Evolutionary conservation across 2,113 vertebrate species (phyloP).

Genomic region (Mungos mungo): DNA sequence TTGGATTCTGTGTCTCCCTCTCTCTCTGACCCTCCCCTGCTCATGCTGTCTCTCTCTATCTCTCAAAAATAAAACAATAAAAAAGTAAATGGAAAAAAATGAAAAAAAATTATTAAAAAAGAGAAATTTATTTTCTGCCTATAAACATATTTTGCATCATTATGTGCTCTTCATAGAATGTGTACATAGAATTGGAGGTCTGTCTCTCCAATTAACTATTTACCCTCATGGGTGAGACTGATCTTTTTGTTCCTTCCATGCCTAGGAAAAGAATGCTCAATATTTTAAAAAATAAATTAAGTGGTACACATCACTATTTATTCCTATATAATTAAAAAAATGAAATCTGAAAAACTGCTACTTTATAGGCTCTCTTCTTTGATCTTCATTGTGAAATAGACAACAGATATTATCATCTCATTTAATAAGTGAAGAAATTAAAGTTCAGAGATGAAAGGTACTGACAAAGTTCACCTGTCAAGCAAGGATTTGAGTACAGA

Average conservation of each 20-base stretch:
- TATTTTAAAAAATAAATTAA: neutral
- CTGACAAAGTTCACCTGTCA: neutral
- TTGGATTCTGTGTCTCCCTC: too few relatives aligned
- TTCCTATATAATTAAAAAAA: neutral
- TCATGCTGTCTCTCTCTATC: too few relatives aligned
- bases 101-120: too few relatives aligned
- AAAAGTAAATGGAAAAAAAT: too few relatives aligned
- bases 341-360: neutral
- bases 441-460: neutral
- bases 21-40: too few relatives aligned
- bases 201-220: neutral
- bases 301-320: neutral
- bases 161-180: neutral
- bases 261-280: neutral
- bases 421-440: neutral
- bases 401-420: neutral
- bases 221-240: neutral
- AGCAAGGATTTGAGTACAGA: neutral
- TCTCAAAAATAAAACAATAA: too few relatives aligned
- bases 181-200: too few relatives aligned
- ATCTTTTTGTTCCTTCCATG: neutral
- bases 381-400: neutral
- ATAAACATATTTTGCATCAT: neutral
- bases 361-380: neutral
- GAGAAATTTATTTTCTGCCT: neutral